Evolutionary conservation across 2,888 invertebrate species (phyloP), one percentile per base, ranked within the genome.

Genomic region (Clivina fossor): DNA sequence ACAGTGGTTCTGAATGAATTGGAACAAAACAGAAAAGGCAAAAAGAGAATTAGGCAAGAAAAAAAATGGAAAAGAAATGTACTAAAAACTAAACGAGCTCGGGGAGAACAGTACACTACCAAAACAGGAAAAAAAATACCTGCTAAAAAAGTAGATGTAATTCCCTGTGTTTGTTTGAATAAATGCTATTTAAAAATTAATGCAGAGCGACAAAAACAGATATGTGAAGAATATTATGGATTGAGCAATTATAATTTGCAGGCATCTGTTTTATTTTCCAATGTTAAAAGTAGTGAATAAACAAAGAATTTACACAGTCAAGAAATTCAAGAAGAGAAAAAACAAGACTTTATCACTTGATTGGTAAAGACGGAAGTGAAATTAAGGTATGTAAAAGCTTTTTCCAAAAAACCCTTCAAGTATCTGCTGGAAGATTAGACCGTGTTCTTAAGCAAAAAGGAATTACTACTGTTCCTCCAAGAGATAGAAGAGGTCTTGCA

Each of bases 381-480:
- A 40, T 40, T 24, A 40, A 40, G 22, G 40, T 40, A 40, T 40
- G 40, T 40, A 40, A 40, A 40, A 40, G 40, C 40, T 40, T 40
- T 40, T 40, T 7, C 40, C n/a, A n/a, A n/a, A 40, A 40, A 40
- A 7, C 40, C 40, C 32, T 32, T 32, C 32, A 7, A 32, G 32
- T 32, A 32, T 32, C 32, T 32, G 32, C 32, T 32, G 4, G 5
- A 13, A 7, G 32, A 32, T 32, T 32, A 32, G 32, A 32, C 32
- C 32, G 32, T 32, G 32, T 32, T 32, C 32, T 32, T 32, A 32
- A 32, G 32, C 32, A 32, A 32, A 32, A 32, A 4, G 32, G 32
- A 32, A 32, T 11, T 32, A 32, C 32, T 32, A 32, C 32, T 40
- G 40, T 40, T 40, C 40, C 40, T 40, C 11, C 40, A 24, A 40